These are phyloP conservation scores for Eulemur macaco DNA, from an alignment of 2,113 vertebrate genomes.

Conservation along the genomic window DNA sequence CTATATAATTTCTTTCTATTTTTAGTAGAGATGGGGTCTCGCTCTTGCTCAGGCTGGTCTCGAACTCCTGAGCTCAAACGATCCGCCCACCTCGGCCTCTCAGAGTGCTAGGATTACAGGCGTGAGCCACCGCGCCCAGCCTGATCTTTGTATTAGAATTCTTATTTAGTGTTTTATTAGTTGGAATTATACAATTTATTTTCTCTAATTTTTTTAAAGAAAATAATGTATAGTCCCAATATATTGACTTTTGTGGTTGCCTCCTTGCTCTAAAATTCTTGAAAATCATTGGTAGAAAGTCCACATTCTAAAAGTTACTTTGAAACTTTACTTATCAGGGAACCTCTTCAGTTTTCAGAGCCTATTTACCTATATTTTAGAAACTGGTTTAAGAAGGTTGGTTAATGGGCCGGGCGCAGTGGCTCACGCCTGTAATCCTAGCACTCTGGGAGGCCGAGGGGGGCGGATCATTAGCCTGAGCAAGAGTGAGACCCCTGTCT, in stretches of 20 bases:
- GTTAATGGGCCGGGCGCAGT: neutral
- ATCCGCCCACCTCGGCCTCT: too few relatives aligned
- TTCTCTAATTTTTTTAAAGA: constrained; percentile 24
- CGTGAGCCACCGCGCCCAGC: too few relatives aligned
- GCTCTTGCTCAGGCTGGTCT: too few relatives aligned
- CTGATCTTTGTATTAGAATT: neutral
- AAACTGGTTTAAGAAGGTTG: constrained; percentile 14
- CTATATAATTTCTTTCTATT: too few relatives aligned
- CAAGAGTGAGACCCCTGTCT: too few relatives aligned
- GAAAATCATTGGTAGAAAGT: neutral
- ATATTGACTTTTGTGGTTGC: neutral
- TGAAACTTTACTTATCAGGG: neutral
- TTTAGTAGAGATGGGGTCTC: too few relatives aligned
- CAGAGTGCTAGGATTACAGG: too few relatives aligned
- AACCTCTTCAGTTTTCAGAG: constrained; percentile 4
- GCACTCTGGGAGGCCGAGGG: too few relatives aligned
- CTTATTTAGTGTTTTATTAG: neutral
- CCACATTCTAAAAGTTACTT: neutral
- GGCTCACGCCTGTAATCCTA: too few relatives aligned
- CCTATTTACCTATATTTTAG: constrained; percentile 1
- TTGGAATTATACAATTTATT: neutral
- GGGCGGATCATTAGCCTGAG: too few relatives aligned
- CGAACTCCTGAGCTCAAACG: too few relatives aligned
- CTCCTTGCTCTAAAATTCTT: neutral
- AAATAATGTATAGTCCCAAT: neutral